phyloP scores from a whole-genome alignment of 2,797 vertebrate genomes.

The Cheirogaleus major region DNA sequence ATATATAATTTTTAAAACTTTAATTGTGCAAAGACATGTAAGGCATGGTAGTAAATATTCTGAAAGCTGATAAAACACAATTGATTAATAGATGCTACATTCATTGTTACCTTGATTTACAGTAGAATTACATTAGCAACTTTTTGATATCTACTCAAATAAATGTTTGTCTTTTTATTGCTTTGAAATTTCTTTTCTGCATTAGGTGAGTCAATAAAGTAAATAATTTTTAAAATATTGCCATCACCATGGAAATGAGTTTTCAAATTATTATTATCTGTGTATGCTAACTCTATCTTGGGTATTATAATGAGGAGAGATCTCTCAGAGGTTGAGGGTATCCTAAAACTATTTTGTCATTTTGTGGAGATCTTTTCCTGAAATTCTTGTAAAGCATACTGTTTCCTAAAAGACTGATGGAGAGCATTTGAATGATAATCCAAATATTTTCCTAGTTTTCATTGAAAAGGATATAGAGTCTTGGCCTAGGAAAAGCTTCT shows the following conservation, averaged over 20 bases:
- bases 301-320: not conserved
- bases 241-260: not conserved
- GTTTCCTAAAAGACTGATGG: not conserved
- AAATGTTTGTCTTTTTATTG: not conserved
- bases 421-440: slow-evolving; percentile 32
- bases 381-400: not conserved
- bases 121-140: not conserved
- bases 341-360: not conserved
- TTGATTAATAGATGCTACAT: not conserved
- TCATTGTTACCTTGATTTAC: not conserved
- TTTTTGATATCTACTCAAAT: not conserved
- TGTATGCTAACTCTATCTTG: not conserved
- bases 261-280: not conserved
- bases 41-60: not conserved
- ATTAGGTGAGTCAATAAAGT: not conserved
- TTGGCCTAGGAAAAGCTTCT: slow-evolving; percentile 28
- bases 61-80: not conserved
- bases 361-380: not conserved
- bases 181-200: not conserved
- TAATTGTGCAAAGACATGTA: not conserved
- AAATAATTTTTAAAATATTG: not conserved
- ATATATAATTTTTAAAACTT: not conserved
- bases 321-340: not conserved
- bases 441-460: slow-evolving; percentile 35
- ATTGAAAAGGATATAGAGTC: not conserved